Conservation (phyloP, 2,113 vertebrate genomes). For the Sphyrna mokarran region DNA sequence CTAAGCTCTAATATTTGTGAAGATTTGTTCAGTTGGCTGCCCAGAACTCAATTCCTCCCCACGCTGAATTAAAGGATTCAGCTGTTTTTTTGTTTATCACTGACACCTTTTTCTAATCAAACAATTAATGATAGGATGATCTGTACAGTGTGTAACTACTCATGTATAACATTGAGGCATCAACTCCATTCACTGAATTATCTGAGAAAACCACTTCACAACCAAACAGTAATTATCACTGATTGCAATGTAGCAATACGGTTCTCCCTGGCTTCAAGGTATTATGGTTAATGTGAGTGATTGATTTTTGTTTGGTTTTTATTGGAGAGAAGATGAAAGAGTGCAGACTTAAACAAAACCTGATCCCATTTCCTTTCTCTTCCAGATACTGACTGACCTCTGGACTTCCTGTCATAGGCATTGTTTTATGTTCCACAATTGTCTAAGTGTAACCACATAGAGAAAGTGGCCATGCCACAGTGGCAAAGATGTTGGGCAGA, state of each 20-base stretch:
- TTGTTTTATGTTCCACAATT: not conserved
- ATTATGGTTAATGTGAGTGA: not conserved
- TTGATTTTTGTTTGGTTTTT: not conserved
- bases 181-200: not conserved
- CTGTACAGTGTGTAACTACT: not conserved
- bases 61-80: not conserved
- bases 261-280: not conserved
- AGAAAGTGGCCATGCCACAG: not conserved
- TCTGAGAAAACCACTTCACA: not conserved
- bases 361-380: not conserved
- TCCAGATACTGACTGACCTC: not conserved
- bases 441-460: not conserved
- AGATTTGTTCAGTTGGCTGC: conserved; percentile 13
- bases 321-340: not conserved
- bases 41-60: not conserved
- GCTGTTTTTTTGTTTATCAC: not conserved
- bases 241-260: not conserved
- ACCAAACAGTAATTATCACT: conserved; percentile 26
- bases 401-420: not conserved
- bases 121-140: not conserved
- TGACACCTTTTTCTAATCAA: not conserved
- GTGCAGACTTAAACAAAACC: not conserved
- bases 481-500: not conserved
- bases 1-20: not conserved
- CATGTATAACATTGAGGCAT: not conserved